Conservation (phyloP, 2,888 invertebrate species). For the Xylophagus ater region DNA sequence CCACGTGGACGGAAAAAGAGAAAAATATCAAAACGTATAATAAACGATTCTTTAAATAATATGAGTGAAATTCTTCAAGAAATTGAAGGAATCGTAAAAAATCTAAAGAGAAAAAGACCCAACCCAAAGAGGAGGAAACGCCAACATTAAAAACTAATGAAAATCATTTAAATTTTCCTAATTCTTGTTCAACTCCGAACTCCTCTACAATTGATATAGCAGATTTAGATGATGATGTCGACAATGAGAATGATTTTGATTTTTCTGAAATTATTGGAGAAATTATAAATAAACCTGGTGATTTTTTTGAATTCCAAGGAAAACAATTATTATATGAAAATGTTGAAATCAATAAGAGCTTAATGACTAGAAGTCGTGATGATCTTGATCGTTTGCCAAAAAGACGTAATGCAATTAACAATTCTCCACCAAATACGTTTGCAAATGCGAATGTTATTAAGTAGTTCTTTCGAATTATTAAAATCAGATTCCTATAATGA, state of each 20-base stretch:
- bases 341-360: conserved; percentile 15
- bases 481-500: background rate
- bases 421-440: background rate
- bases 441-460: conserved; percentile 8
- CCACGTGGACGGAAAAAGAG: conserved; percentile 22
- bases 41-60: conserved; percentile 26
- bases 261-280: conserved; percentile 45
- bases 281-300: conserved; percentile 34
- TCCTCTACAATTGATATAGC: conserved; percentile 21
- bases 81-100: conserved; percentile 28
- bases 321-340: conserved; percentile 27
- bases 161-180: conserved; percentile 2
- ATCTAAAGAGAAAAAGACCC: conserved; percentile 28
- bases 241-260: conserved; percentile 39
- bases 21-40: conserved; percentile 23
- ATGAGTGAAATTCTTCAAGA: conserved; percentile 22
- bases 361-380: conserved; percentile 19
- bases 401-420: conserved; percentile 5
- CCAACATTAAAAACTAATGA: too few relatives aligned
- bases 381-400: conserved; percentile 24
- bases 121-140: conserved; percentile 22
- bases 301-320: conserved; percentile 25
- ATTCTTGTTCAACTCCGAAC: conserved; percentile 31
- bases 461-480: background rate
- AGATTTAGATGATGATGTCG: conserved; percentile 34